Evolutionary conservation across 1,140 invertebrate species (phyloP).

Genomic region (Drosophila sechellia): DNA sequence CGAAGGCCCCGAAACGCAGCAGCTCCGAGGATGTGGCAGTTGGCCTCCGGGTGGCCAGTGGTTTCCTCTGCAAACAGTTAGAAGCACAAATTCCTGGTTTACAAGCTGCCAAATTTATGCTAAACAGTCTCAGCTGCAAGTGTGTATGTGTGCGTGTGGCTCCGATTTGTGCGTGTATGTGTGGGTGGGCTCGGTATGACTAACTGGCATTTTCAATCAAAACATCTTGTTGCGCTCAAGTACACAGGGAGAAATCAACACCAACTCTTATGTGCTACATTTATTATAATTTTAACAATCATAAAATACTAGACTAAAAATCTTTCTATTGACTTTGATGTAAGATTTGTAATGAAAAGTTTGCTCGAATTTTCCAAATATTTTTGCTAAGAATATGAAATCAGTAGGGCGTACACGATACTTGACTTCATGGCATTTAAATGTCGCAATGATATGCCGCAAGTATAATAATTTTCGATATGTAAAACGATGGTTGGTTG

Average conservation of each 20-base stretch:
- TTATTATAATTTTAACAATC: too few relatives aligned
- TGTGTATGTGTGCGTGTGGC: constrained; percentile 4
- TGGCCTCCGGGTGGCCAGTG: constrained; percentile 60
- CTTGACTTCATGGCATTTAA: neutral
- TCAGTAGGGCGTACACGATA: neutral
- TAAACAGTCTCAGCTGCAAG: constrained; percentile 21
- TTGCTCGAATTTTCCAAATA: neutral
- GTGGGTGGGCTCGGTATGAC: constrained; percentile 5
- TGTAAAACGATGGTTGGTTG: constrained; percentile 1
- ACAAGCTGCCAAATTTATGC: constrained; percentile 55
- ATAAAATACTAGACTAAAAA: too few relatives aligned
- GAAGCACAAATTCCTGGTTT: constrained; percentile 58
- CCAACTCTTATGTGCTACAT: neutral
- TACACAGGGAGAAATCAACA: constrained; percentile 18
- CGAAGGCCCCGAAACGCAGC: constrained; percentile 70
- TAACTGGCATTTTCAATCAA: constrained; percentile 44
- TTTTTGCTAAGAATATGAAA: neutral
- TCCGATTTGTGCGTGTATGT: neutral
- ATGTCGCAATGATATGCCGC: neutral
- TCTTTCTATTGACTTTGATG: too few relatives aligned
- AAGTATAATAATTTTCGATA: neutral
- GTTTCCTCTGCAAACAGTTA: constrained; percentile 77
- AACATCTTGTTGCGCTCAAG: constrained; percentile 16
- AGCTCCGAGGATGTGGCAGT: constrained; percentile 59
- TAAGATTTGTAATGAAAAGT: too few relatives aligned